Evolutionary conservation across 2,888 invertebrate genomes (phyloP).

Genomic region (Alloscopus bannaensis): DNA sequence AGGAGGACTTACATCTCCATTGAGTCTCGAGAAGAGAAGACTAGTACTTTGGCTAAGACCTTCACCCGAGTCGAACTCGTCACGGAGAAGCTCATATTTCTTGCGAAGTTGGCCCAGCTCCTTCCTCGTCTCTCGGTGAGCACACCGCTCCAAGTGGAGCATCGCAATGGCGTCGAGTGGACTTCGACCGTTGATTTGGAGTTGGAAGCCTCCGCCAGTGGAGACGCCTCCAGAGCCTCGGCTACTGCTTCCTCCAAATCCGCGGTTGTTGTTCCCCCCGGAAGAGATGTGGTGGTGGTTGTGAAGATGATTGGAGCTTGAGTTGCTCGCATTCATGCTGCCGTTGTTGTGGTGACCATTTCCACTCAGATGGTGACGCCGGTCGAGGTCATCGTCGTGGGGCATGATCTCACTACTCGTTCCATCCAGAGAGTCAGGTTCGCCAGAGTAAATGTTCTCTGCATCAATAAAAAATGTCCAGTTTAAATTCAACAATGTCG

Average conservation of each 20-base stretch:
- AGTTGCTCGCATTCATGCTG: conserved; percentile 22
- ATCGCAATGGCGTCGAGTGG: conserved; percentile 74
- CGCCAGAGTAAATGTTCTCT: conserved; percentile 73
- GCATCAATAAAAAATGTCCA: neutral
- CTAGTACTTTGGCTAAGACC: conserved; percentile 71
- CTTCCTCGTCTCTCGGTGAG: conserved; percentile 73
- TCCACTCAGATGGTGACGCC: conserved; percentile 45
- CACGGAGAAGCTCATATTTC: conserved; percentile 73
- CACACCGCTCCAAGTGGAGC: conserved; percentile 74
- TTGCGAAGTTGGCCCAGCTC: conserved; percentile 73
- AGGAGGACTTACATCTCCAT: conserved; percentile 68
- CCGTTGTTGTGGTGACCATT: conserved; percentile 28
- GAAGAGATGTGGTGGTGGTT: conserved; percentile 28
- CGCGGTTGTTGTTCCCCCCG: conserved; percentile 19
- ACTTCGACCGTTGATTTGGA: conserved; percentile 70
- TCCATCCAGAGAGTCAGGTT: conserved; percentile 74
- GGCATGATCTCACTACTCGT: conserved; percentile 74
- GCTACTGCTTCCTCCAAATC: conserved; percentile 10
- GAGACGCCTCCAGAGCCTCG: conserved; percentile 6
- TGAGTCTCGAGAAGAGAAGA: conserved; percentile 69
- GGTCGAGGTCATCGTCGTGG: conserved; percentile 55
- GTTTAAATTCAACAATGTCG: no score
- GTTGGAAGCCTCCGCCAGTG: conserved; percentile 56
- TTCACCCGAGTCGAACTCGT: conserved; percentile 74
- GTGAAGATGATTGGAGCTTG: conserved; percentile 29